A percentile compares a stretch with the other conserved stretches of the same genome.
Conservation (phyloP, 2,888 invertebrate genomes). For the Cephus sareptanus region DNA sequence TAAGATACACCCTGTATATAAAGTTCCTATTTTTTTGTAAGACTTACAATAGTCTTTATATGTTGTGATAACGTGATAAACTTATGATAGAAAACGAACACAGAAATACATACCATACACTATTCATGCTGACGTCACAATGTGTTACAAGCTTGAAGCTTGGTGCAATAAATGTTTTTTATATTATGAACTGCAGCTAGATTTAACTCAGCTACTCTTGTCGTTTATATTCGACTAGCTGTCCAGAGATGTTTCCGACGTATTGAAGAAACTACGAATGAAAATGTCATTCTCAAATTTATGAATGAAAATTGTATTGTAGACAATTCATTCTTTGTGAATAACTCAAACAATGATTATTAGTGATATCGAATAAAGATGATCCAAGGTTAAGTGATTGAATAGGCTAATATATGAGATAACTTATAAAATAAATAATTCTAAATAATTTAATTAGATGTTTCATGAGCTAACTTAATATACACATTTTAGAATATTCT, state of each 20-base stretch:
- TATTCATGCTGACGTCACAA: constrained; percentile 34
- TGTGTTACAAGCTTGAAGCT: constrained; percentile 20
- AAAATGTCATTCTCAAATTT: constrained; percentile 13
- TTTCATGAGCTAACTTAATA: neutral
- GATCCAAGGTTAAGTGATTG: neutral
- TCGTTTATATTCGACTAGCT: constrained; percentile 30
- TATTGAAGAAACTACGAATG: constrained; percentile 54
- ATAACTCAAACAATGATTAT: neutral
- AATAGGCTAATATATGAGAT: neutral
- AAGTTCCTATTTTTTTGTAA: neutral
- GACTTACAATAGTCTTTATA: neutral
- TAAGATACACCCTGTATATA: too few relatives aligned
- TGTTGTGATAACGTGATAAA: neutral
- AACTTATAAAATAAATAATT: neutral
- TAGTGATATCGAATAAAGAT: neutral
- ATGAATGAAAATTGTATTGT: constrained; percentile 18
- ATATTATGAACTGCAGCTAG: neutral
- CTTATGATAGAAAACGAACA: constrained; percentile 1
- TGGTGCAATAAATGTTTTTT: constrained; percentile 4
- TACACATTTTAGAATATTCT: too few relatives aligned
- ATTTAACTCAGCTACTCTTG: neutral
- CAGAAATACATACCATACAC: constrained; percentile 38
- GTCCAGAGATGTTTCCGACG: constrained; percentile 58
- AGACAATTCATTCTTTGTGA: neutral
- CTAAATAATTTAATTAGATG: neutral